Conservation (phyloP, 2,888 invertebrate genomes). For the Suillia variegata region DNA sequence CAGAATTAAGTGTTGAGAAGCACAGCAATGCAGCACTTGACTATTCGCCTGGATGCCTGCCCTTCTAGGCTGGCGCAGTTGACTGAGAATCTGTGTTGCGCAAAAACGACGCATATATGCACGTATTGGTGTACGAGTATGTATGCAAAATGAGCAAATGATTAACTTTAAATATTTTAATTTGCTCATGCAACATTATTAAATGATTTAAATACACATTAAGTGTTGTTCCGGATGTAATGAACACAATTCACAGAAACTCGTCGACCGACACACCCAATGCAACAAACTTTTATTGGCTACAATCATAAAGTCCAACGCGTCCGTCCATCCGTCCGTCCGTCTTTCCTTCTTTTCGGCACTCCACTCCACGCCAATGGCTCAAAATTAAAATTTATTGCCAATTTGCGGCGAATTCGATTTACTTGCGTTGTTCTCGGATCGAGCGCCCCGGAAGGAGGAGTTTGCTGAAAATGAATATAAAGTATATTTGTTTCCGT, state of each 20-base stretch:
- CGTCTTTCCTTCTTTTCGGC: slow-evolving; percentile 6
- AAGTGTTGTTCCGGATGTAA: no score
- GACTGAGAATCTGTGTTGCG: no score
- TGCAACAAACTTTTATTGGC: no score
- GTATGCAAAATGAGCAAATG: slow-evolving; percentile 6
- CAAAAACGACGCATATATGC: no score
- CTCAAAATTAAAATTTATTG: slow-evolving; percentile 46
- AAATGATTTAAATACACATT: background rate
- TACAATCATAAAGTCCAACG: no score
- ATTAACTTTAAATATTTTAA: slow-evolving; percentile 26
- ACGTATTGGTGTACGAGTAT: no score
- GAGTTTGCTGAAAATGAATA: slow-evolving; percentile 16
- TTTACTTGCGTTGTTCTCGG: slow-evolving; percentile 23
- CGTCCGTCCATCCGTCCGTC: no score
- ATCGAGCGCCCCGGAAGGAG: background rate
- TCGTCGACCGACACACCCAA: background rate
- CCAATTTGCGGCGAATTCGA: slow-evolving; percentile 54
- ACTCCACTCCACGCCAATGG: background rate
- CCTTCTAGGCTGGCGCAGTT: no score
- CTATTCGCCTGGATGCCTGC: no score
- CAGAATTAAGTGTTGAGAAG: background rate
- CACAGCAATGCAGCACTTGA: background rate
- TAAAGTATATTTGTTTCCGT: slow-evolving; percentile 7
- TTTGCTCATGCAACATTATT: slow-evolving; percentile 17
- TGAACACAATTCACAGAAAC: no score